phyloP scores from a whole-genome alignment of 2,888 invertebrate genomes.

The Panzeria rudis region DNA sequence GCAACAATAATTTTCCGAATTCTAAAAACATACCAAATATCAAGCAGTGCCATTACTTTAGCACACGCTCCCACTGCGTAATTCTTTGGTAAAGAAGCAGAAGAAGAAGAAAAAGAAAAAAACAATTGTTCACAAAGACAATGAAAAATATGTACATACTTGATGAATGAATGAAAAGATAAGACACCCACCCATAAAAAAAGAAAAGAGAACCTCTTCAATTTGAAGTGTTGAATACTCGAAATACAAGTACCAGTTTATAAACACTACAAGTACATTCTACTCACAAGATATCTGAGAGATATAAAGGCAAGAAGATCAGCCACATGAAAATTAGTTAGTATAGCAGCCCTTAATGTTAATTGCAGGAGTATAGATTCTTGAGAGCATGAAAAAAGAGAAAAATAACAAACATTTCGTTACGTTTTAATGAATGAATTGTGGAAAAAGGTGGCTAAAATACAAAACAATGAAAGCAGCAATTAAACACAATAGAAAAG shows the following conservation, averaged over 20 bases:
- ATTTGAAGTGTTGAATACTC: slow-evolving; percentile 77
- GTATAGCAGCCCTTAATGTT: neutral
- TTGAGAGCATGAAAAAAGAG: slow-evolving; percentile 47
- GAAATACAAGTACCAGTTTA: slow-evolving; percentile 59
- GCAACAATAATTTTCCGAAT: slow-evolving; percentile 50
- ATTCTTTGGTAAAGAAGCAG: slow-evolving; percentile 14
- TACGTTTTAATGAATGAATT: slow-evolving; percentile 72
- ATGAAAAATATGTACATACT: slow-evolving; percentile 73
- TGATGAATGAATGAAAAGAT: slow-evolving; percentile 76
- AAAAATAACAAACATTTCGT: slow-evolving; percentile 58
- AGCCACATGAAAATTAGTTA: neutral
- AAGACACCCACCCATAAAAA: slow-evolving; percentile 71
- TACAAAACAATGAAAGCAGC: slow-evolving; percentile 54
- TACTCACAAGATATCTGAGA: neutral
- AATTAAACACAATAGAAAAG: neutral
- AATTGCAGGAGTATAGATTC: slow-evolving; percentile 33
- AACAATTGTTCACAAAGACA: slow-evolving; percentile 24
- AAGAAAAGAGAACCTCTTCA: slow-evolving; percentile 74
- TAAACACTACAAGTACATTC: slow-evolving; percentile 3
- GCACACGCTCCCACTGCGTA: slow-evolving; percentile 62
- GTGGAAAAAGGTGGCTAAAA: slow-evolving; percentile 28
- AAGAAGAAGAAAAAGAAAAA: slow-evolving; percentile 11
- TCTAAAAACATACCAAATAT: slow-evolving; percentile 51
- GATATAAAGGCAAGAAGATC: slow-evolving; percentile 25
- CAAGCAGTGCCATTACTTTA: slow-evolving; percentile 51